phyloP scores from a whole-genome alignment of 2,113 vertebrate genomes.

The Psammodynastes pulverulentus region DNA sequence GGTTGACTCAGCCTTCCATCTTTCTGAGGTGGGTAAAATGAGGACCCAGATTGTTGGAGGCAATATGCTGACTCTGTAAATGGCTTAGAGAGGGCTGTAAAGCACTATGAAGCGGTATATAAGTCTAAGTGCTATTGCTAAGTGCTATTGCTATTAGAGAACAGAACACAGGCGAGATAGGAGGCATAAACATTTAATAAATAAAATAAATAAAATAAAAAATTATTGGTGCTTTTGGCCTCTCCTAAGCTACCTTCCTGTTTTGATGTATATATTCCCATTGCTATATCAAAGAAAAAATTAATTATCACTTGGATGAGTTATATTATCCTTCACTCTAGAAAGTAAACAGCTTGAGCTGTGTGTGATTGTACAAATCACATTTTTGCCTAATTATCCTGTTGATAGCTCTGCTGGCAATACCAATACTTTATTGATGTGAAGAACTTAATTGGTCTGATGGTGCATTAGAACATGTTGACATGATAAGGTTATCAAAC shows the following conservation, averaged over 20 bases:
- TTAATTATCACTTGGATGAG: neutral
- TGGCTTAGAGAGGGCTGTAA: no score
- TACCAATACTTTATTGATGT: neutral
- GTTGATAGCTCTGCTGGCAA: neutral
- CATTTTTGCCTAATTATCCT: neutral
- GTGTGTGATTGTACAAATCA: neutral
- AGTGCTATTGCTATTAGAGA: no score
- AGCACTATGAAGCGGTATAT: no score
- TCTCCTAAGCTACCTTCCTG: neutral
- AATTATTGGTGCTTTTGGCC: neutral
- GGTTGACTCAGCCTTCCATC: no score
- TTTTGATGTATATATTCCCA: neutral
- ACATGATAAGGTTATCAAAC: neutral
- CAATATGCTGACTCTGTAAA: no score
- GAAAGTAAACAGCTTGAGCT: neutral
- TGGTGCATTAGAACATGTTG: neutral
- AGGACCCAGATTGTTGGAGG: no score
- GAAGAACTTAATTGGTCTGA: neutral
- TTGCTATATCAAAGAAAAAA: neutral
- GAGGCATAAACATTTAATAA: neutral
- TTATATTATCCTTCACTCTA: neutral
- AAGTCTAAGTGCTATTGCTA: no score
- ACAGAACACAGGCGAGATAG: neutral
- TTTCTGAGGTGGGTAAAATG: no score
- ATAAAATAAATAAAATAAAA: neutral